Evolutionary conservation across 1,140 invertebrate genomes (phyloP), one percentile per base, ranked within the genome.

Genomic region (Drosophila dunni): DNA sequence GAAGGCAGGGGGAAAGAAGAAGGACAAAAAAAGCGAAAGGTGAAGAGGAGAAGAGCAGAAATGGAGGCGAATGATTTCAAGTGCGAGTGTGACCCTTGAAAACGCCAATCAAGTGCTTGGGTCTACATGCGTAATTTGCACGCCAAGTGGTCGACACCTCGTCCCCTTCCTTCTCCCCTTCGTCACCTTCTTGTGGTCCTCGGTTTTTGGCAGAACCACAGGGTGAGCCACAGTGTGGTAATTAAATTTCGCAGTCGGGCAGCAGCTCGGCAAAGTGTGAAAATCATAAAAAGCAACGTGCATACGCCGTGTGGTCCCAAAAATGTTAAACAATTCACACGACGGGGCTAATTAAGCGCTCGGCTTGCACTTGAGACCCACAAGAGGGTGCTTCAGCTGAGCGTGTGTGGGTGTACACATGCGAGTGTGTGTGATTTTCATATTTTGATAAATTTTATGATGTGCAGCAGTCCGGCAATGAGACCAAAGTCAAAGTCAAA

Each of bases 311-410:
- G 75, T 73, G 75, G 70, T 63, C 75, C 82, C 82, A 75, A 85
- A 85, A 85, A 86, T 85, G 82, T 86, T 88, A 50, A 86, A 79
- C 79, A 79, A 86, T 86, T 86, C 83, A 82, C 82, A 86, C 82
- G 75, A 78, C 71, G 44, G 46, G 58, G 81, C 86, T 90, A 90
- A 90, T 90, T 90, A 90, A 90, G 81, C 63, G 78, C 83, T 84
- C 58, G 65, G 50, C 72, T 71, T 73, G 73, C 67, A 77, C 74
- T 79, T 73, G 74, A 79, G 58, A 77, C 63, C 74, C 61, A 58
- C 65, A 71, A 62, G 53, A 67, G 42, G 54, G 50, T 68, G 62
- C 58, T 72, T 46, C 46, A 62, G 38, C 15, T 65, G 34, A 34
- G 29, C 56, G n/a, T 34, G 40, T 42, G 24, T 15, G 9, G 7